Evolutionary conservation across 2,888 invertebrate species (phyloP).

Genomic region (Cenopis cana): DNA sequence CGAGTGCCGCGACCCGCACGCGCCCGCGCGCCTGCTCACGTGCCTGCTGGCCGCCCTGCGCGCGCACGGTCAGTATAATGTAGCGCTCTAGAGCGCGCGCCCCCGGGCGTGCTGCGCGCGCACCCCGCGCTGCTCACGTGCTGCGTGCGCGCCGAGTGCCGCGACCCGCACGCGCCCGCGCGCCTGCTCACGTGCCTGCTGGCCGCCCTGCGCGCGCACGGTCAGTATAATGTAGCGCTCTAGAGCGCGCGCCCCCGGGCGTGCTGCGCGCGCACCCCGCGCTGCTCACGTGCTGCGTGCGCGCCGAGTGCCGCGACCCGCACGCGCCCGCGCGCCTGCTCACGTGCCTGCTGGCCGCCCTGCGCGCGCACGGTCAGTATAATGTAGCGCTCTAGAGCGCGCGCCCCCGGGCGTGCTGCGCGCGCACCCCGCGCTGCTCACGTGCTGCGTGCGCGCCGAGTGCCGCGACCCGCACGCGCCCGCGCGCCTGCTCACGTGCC

Average conservation of each 20-base stretch:
- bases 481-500: slow-evolving; percentile 8
- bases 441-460: slow-evolving; percentile 13
- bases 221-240: too few relatives aligned
- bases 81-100: too few relatives aligned
- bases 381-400: too few relatives aligned
- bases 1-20: background rate
- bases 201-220: too few relatives aligned
- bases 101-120: background rate
- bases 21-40: slow-evolving; percentile 85
- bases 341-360: too few relatives aligned
- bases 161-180: too few relatives aligned
- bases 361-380: too few relatives aligned
- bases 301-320: background rate
- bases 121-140: slow-evolving; percentile 2
- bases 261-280: slow-evolving; percentile 25
- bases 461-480: slow-evolving; percentile 13
- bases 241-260: slow-evolving; percentile 93
- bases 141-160: background rate
- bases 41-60: too few relatives aligned
- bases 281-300: slow-evolving; percentile 17
- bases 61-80: too few relatives aligned
- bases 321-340: background rate
- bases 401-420: background rate
- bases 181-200: slow-evolving; percentile 85
- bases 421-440: slow-evolving; percentile 14